Conservation (phyloP, 2,797 vertebrate species). For the Anniella stebbinsi region DNA sequence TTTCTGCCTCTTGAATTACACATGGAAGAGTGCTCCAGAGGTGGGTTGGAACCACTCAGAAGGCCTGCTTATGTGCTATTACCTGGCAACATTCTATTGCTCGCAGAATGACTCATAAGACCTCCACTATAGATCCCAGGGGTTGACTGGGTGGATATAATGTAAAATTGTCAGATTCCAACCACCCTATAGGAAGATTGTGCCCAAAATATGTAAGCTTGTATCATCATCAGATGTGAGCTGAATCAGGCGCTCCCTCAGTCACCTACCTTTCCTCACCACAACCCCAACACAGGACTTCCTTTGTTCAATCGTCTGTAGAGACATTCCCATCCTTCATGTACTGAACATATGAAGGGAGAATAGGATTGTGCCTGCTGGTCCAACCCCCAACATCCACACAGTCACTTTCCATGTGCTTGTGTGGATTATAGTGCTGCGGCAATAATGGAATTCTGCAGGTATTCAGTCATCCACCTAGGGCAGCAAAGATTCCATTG, state of each 20-base stretch:
- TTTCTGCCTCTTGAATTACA: no score
- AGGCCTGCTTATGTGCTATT: no score
- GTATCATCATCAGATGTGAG: neutral
- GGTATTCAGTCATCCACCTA: neutral
- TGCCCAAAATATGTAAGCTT: neutral
- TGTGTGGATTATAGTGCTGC: no score
- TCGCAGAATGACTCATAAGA: no score
- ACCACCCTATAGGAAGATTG: neutral
- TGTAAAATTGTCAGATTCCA: no score
- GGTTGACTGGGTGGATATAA: no score
- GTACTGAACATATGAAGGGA: neutral
- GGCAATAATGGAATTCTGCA: neutral
- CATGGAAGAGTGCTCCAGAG: no score
- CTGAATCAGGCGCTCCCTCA: neutral
- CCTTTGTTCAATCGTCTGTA: neutral
- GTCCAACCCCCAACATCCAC: neutral
- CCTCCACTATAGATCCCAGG: no score
- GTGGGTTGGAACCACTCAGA: no score
- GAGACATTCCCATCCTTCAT: neutral
- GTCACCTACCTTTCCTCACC: neutral
- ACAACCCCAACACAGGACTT: neutral
- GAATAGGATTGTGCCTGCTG: neutral
- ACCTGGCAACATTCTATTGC: no score
- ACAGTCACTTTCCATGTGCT: no score
- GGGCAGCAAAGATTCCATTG: neutral